Percentiles rank a stretch among this genome's conserved stretches.
Conservation (phyloP, 1,140 invertebrate genomes). For the Stegodyphus dumicola region DNA sequence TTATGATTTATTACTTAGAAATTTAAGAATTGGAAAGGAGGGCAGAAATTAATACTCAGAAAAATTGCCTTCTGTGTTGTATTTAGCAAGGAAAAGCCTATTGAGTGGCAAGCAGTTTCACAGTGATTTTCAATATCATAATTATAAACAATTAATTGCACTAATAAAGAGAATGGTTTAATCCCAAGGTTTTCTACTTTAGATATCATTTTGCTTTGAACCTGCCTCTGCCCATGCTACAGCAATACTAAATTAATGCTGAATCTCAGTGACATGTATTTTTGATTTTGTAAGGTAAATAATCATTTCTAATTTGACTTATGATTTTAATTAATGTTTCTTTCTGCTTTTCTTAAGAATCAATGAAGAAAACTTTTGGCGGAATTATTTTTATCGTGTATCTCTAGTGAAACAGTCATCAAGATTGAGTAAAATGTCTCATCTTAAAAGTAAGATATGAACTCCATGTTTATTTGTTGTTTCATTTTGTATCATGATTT, state of each 20-base stretch:
- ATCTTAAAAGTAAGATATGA: constrained; percentile 47
- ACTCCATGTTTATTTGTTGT: not conserved
- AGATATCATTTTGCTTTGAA: too few relatives aligned
- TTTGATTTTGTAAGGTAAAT: not conserved
- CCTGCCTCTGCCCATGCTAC: not conserved
- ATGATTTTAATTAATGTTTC: too few relatives aligned
- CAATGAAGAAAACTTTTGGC: constrained; percentile 98
- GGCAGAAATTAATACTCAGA: too few relatives aligned
- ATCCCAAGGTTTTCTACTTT: too few relatives aligned
- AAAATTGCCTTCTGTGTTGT: too few relatives aligned
- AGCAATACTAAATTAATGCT: not conserved
- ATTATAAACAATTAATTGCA: too few relatives aligned
- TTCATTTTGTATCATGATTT: not conserved
- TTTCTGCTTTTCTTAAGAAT: constrained; percentile 76
- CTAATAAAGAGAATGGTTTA: too few relatives aligned
- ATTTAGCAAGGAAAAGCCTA: too few relatives aligned
- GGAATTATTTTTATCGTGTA: constrained; percentile 99
- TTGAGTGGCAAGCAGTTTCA: too few relatives aligned
- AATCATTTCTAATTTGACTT: not conserved
- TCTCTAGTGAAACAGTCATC: constrained; percentile 97
- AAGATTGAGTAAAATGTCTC: constrained; percentile 79
- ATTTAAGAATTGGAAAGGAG: too few relatives aligned
- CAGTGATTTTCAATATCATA: too few relatives aligned
- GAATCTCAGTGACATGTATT: not conserved
- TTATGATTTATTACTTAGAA: too few relatives aligned